Conservation (phyloP, 2,888 invertebrate genomes). For the Anarsia innoxiella region DNA sequence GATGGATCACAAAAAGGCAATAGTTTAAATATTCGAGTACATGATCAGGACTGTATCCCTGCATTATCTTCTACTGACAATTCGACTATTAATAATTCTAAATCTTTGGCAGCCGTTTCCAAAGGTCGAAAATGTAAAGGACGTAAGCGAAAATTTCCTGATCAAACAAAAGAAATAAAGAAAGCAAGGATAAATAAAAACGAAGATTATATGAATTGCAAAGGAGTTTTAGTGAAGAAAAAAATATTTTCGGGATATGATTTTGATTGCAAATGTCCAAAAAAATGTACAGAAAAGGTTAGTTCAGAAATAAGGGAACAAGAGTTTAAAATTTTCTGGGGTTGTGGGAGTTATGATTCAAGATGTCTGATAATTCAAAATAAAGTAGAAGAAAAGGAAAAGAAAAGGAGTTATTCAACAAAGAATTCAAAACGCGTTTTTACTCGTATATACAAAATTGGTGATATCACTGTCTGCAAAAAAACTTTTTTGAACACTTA, state of each 20-base stretch:
- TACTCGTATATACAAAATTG: neutral
- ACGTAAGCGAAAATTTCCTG: neutral
- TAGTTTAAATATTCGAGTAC: too few species aligned
- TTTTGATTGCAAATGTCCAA: neutral
- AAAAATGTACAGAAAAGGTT: neutral
- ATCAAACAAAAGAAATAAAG: neutral
- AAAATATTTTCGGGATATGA: neutral
- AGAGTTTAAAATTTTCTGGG: neutral
- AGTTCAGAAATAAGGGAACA: neutral
- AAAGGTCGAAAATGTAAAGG: neutral
- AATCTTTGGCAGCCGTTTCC: neutral
- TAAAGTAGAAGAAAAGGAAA: neutral
- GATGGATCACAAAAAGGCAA: too few species aligned
- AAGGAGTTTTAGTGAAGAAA: neutral
- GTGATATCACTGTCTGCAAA: neutral
- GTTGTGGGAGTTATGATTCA: neutral
- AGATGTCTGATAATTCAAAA: neutral
- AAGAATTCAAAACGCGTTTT: neutral
- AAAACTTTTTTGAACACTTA: neutral
- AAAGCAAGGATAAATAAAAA: neutral
- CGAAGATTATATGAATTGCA: neutral
- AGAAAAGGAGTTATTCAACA: neutral
- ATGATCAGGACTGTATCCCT: too few species aligned
- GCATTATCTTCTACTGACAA: too few species aligned
- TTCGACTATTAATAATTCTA: constrained; percentile 11